Conservation (phyloP, 2,113 vertebrate species). For the Sylvia atricapilla region DNA sequence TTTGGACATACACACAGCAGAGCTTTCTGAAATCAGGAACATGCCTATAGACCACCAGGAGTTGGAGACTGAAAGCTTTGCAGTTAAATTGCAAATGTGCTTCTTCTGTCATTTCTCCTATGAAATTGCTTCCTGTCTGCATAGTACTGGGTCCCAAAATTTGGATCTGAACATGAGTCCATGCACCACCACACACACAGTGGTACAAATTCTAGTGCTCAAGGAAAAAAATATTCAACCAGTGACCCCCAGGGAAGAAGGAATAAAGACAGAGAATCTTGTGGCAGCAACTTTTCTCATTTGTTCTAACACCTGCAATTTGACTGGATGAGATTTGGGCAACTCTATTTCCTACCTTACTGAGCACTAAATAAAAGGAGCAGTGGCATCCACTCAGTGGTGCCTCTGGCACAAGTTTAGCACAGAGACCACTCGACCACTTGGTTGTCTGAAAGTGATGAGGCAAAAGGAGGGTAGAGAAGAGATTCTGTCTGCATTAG, state of each 20-base stretch:
- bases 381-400: not conserved
- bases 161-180: not conserved
- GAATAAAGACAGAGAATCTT: not conserved
- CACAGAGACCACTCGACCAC: accelerated
- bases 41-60: not conserved
- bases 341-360: not conserved
- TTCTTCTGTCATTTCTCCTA: not conserved
- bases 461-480: not conserved
- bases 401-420: not conserved
- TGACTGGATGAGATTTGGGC: not conserved
- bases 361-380: not conserved
- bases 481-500: not conserved
- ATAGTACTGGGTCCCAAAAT: not conserved
- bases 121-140: not conserved
- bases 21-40: not conserved
- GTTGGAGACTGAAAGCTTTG: not conserved
- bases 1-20: not conserved
- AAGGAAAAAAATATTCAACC: not conserved
- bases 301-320: not conserved
- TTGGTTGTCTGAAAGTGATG: not conserved
- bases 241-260: not conserved
- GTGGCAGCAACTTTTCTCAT: not conserved
- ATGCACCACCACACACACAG: not conserved
- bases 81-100: not conserved
- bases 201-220: not conserved